These are phyloP conservation scores for Glaucidium brasilianum DNA, from an alignment of 2,113 vertebrate genomes.

Conservation along the genomic window DNA sequence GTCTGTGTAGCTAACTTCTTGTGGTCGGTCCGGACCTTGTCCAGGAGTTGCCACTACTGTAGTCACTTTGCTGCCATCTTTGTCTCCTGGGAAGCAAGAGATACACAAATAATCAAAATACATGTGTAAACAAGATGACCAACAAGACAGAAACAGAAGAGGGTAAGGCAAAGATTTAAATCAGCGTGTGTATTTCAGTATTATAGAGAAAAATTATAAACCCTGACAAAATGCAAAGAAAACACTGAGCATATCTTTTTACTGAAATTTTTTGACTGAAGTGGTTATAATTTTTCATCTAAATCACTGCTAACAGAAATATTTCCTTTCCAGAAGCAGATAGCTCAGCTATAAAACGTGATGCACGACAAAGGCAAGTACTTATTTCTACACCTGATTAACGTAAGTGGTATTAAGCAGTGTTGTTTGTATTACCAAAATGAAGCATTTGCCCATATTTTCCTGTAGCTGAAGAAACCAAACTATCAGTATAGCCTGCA, in stretches of 20 bases:
- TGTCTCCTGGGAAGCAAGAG: slow-evolving; percentile 83
- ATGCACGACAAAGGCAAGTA: not conserved
- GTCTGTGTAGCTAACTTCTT: slow-evolving; percentile 99
- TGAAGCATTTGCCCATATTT: not conserved
- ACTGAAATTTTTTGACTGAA: not conserved
- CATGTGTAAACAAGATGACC: rapidly evolving
- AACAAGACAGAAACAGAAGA: not conserved
- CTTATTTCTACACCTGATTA: not conserved
- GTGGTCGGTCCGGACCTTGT: slow-evolving; percentile 95
- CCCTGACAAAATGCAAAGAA: not conserved
- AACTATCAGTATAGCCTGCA: not conserved
- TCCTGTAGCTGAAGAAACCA: not conserved
- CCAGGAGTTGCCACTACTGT: slow-evolving; percentile 98
- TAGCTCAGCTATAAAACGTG: not conserved
- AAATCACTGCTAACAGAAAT: not conserved
- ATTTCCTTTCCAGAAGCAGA: not conserved
- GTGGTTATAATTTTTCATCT: not conserved
- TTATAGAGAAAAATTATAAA: not conserved
- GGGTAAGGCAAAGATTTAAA: not conserved
- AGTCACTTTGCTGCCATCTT: slow-evolving; percentile 98
- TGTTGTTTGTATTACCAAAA: not conserved
- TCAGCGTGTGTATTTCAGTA: not conserved
- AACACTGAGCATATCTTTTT: not conserved
- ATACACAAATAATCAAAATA: not conserved
- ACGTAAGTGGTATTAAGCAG: not conserved